Conservation (phyloP, 35 echinoderm and acorn worm species). For the Acanthaster planci region DNA sequence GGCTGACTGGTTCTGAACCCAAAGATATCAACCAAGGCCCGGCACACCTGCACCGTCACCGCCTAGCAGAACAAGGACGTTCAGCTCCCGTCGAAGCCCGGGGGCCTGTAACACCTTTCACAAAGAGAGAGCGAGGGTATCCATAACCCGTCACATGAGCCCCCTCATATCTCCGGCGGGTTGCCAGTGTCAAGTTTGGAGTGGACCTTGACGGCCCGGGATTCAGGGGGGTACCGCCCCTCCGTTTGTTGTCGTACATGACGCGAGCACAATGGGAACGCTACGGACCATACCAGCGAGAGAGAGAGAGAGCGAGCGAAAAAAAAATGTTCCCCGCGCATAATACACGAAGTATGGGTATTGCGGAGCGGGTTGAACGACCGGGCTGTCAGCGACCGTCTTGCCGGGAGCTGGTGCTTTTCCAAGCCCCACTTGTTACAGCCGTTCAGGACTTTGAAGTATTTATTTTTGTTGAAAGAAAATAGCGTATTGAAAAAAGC, state of each 20-base stretch:
- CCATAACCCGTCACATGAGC: background rate
- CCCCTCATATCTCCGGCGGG: background rate
- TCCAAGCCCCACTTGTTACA: background rate
- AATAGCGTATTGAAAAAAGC: background rate
- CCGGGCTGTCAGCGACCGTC: background rate
- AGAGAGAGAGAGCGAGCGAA: too few species aligned
- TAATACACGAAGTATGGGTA: background rate
- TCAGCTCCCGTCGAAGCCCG: background rate
- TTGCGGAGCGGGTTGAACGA: background rate
- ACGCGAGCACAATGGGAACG: background rate
- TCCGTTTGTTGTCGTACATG: conserved; percentile 21
- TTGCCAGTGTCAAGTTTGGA: background rate
- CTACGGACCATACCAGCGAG: too few species aligned
- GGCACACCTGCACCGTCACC: conserved; percentile 8
- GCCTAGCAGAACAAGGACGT: background rate
- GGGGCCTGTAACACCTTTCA: background rate
- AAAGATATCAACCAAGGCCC: background rate
- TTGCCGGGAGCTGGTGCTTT: background rate
- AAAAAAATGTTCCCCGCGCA: too few species aligned
- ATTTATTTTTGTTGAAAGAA: background rate
- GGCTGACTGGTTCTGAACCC: too few species aligned
- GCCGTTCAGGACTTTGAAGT: background rate
- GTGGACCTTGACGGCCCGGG: conserved; percentile 5
- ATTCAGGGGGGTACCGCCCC: conserved; percentile 11
- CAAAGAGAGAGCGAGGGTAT: background rate